Percentiles rank a stretch among this genome's conserved stretches.
Conservation (phyloP, 1,140 invertebrate genomes). For the Bombus affinis region DNA sequence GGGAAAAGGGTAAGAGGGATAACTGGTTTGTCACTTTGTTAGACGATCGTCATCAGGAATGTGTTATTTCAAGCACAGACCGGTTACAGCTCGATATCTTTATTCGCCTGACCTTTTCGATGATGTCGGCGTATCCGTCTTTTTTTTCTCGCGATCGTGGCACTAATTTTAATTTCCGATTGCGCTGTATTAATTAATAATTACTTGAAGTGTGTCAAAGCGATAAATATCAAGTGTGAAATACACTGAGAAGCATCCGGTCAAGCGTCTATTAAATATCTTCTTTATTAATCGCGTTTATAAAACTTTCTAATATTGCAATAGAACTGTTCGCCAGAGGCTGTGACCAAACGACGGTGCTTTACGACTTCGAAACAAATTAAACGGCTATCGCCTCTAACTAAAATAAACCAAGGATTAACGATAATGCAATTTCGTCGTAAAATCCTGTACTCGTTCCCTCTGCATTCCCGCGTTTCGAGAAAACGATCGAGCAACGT, state of each 20-base stretch:
- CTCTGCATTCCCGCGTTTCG: neutral
- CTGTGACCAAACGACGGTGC: neutral
- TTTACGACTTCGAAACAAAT: neutral
- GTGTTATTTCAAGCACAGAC: constrained; percentile 5
- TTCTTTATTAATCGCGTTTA: neutral
- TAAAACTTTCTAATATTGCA: neutral
- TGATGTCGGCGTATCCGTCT: neutral
- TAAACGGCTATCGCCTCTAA: neutral
- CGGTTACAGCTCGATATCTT: constrained; percentile 47
- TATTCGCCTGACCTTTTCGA: constrained; percentile 21
- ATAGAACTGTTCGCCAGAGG: neutral
- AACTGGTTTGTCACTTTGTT: constrained; percentile 60
- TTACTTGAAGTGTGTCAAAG: neutral
- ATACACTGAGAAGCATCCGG: neutral
- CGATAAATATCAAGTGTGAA: neutral
- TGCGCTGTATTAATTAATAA: constrained; percentile 13
- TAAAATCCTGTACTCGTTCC: neutral
- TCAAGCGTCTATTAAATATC: neutral
- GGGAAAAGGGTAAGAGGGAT: constrained; percentile 30
- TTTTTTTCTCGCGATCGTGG: neutral
- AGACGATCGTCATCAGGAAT: constrained; percentile 23
- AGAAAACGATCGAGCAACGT: neutral
- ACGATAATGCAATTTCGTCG: neutral
- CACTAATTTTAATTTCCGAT: constrained; percentile 3
- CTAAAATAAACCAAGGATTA: neutral